Percentiles rank a stretch among this genome's conserved stretches.
Conservation (phyloP, 2,113 vertebrate species). For the Corythornis vintsioides region DNA sequence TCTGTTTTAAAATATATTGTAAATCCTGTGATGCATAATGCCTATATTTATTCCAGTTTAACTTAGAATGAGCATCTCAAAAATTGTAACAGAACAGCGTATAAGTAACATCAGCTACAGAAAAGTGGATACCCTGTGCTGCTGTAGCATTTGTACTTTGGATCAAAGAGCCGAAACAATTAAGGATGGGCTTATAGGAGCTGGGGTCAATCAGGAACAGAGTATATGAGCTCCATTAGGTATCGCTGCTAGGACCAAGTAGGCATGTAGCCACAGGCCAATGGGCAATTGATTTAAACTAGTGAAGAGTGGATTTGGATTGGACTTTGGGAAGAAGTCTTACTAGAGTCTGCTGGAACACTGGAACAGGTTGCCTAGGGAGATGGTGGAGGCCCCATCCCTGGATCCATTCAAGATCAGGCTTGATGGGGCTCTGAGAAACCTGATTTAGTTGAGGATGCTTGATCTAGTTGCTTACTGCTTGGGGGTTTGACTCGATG, state of each 20-base stretch:
- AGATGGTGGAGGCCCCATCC: too few species aligned
- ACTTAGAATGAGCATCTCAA: neutral
- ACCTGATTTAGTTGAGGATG: too few species aligned
- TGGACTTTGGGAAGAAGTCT: too few species aligned
- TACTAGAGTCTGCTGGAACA: too few species aligned
- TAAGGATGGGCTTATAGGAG: neutral
- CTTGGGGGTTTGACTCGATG: too few species aligned
- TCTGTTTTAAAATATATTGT: neutral
- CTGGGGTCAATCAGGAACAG: neutral
- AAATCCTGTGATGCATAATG: neutral
- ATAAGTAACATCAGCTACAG: neutral
- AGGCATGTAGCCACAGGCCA: too few species aligned
- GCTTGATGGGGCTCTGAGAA: too few species aligned
- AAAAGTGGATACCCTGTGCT: neutral
- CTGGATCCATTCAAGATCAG: too few species aligned
- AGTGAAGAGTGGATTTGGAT: too few species aligned
- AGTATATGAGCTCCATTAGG: neutral
- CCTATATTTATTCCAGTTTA: neutral
- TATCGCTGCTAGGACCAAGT: neutral
- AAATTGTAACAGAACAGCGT: neutral
- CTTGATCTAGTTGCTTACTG: too few species aligned
- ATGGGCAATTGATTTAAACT: too few species aligned
- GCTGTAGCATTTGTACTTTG: neutral
- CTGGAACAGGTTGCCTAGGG: too few species aligned
- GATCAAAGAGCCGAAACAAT: neutral